A percentile compares a stretch with the other conserved stretches of the same genome.
These are phyloP conservation scores for Drosophila sechellia DNA, from an alignment of 1,140 invertebrate species.

Conservation along the genomic window DNA sequence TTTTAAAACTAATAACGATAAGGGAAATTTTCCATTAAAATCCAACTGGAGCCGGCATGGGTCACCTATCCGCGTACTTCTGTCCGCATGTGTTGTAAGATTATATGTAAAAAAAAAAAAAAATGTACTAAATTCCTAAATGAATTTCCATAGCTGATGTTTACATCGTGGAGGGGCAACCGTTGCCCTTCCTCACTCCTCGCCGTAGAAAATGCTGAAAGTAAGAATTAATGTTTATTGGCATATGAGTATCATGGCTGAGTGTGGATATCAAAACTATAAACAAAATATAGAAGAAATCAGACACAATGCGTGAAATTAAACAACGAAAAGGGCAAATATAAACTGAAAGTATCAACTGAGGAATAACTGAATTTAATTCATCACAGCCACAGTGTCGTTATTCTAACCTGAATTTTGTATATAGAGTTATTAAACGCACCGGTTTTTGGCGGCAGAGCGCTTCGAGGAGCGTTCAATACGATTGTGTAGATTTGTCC, in stretches of 20 bases:
- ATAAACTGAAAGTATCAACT: no score
- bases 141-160: slow-evolving; percentile 2
- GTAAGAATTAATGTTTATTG: background rate
- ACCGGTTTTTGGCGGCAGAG: slow-evolving; percentile 71
- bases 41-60: no score
- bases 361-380: background rate
- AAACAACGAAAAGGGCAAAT: no score
- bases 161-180: slow-evolving; percentile 7
- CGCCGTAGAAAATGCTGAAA: slow-evolving; percentile 62
- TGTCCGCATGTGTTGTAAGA: background rate
- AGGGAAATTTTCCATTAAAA: no score
- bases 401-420: slow-evolving; percentile 13
- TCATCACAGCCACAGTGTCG: background rate
- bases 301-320: no score
- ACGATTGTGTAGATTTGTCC: slow-evolving; percentile 66
- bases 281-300: no score
- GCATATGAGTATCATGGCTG: background rate
- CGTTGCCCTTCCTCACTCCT: slow-evolving; percentile 49
- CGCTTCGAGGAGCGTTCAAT: slow-evolving; percentile 78
- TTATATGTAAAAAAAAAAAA: background rate
- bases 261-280: background rate
- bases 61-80: background rate
- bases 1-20: no score
- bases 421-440: slow-evolving; percentile 17
- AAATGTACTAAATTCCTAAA: background rate